Evolutionary conservation across 2,797 vertebrate species (phyloP), one percentile per base, ranked within the genome.

Genomic region (Petrocephalus sullivani): DNA sequence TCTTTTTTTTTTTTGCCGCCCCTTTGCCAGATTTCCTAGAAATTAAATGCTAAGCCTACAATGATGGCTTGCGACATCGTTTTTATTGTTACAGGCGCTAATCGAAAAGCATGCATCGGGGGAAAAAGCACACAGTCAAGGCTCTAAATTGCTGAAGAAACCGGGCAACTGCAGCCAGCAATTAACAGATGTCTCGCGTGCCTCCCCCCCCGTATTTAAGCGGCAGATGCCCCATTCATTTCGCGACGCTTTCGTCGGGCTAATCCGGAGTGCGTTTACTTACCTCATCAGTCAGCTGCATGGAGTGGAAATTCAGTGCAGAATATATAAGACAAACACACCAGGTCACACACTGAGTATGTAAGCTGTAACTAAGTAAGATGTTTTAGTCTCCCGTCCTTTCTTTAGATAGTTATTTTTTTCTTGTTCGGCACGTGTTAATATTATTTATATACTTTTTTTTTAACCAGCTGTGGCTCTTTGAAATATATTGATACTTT

Each of bases 171-270:
- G 12, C 71, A 75, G 71, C 37, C 12, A 46, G 33, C 37, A 75
- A 75, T 75, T 75, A 75, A 46, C 37, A 75, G 14, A 41, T 19
- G 71, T 75, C 33, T 75, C 2, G 71, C 28, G 21, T 12, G 7
- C 64, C 60, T n/a, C n/a, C n/a, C 28, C 28, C 28, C 28, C 78
- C 87, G 82, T 87, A 58, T 87, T 88, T 90, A 85, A 89, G 89
- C 83, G 81, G 88, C 51, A n/a, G n/a, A 86, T 67, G 86, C 61
- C 78, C 57, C 64, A 61, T 88, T 87, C 85, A 88, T 91, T 89
- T 89, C 33, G 67, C 21, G 64, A 56, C 67, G 54, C 14, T 87
- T 90, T 88, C 56, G 85, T 88, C 89, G 56, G 85, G 51, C 85
- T 89, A 75, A 75, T 75, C 67, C 67, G 14, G 67, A 75, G 21